A percentile compares a stretch with the other conserved stretches of the same genome.
Conservation (phyloP, 1,140 invertebrate species). For the Drosophila nasuta region DNA sequence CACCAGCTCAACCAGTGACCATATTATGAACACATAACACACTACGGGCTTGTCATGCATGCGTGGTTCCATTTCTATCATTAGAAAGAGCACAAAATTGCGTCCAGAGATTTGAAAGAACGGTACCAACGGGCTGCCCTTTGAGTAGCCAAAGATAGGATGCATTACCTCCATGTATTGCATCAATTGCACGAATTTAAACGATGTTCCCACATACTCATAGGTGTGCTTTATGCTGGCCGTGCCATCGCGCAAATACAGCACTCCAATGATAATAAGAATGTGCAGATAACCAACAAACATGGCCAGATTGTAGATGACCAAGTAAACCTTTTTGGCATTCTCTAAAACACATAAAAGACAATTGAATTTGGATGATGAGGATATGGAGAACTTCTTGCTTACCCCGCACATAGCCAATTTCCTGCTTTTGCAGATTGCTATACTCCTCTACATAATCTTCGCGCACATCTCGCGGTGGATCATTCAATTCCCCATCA, state of each 20-base stretch:
- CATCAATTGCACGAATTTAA: slow-evolving; percentile 93
- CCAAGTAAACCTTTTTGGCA: slow-evolving; percentile 94
- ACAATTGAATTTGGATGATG: not conserved
- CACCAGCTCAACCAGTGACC: slow-evolving; percentile 92
- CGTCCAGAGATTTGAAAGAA: slow-evolving; percentile 91
- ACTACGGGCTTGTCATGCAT: slow-evolving; percentile 95
- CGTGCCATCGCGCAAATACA: slow-evolving; percentile 90
- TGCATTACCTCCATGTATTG: slow-evolving; percentile 96
- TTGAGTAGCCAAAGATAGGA: slow-evolving; percentile 95
- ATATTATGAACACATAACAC: slow-evolving; percentile 94
- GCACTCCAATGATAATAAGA: slow-evolving; percentile 89
- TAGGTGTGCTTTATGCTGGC: slow-evolving; percentile 91
- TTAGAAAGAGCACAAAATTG: slow-evolving; percentile 91
- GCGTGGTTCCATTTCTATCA: slow-evolving; percentile 93
- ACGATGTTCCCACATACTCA: slow-evolving; percentile 90
- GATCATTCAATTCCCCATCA: slow-evolving; percentile 88
- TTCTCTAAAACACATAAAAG: slow-evolving; percentile 86
- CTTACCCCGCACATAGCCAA: slow-evolving; percentile 91
- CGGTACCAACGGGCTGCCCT: slow-evolving; percentile 88
- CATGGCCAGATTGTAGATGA: slow-evolving; percentile 96
- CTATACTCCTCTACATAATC: slow-evolving; percentile 93
- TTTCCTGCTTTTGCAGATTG: slow-evolving; percentile 91
- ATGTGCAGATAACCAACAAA: slow-evolving; percentile 95
- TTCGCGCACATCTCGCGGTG: slow-evolving; percentile 88
- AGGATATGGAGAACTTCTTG: not conserved